phyloP scores from a whole-genome alignment of 2,113 vertebrate genomes.

The Sapajus apella region DNA sequence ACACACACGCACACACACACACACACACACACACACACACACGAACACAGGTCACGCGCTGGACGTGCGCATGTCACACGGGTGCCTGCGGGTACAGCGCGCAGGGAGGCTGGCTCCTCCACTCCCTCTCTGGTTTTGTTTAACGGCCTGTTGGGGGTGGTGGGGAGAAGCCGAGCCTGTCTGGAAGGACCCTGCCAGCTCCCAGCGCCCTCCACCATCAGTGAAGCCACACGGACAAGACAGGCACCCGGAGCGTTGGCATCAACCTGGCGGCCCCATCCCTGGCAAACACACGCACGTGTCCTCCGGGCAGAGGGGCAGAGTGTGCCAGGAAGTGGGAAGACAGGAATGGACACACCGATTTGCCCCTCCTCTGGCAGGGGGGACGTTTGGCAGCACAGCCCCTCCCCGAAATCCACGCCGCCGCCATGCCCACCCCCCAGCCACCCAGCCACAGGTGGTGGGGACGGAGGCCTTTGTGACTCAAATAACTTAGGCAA shows the following conservation, averaged over 20 bases:
- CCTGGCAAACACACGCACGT: not conserved
- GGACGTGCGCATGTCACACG: not conserved
- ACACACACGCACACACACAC: not conserved
- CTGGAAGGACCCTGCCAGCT: not conserved
- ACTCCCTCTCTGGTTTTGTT: not conserved
- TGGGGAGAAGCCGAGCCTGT: not conserved
- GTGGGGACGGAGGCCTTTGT: constrained; percentile 57
- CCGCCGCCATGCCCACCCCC: not conserved
- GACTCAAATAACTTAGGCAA: constrained; percentile 80
- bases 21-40: not conserved
- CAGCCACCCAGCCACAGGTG: not conserved
- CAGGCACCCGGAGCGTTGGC: not conserved
- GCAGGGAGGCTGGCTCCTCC: not conserved
- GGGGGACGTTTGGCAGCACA: not conserved
- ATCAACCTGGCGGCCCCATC: not conserved
- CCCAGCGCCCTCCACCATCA: not conserved
- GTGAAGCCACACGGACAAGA: not conserved
- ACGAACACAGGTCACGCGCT: not conserved
- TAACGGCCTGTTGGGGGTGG: not conserved
- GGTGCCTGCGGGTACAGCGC: not conserved
- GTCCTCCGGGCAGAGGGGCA: not conserved
- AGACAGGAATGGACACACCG: not conserved
- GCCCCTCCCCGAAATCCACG: not conserved
- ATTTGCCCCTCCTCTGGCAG: not conserved
- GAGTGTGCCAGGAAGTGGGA: not conserved